A percentile compares a stretch with the other conserved stretches of the same genome.
Evolutionary conservation across 35 echinoderm and acorn worm species (phyloP).

Genomic region (Heliocidaris erythrogramma): DNA sequence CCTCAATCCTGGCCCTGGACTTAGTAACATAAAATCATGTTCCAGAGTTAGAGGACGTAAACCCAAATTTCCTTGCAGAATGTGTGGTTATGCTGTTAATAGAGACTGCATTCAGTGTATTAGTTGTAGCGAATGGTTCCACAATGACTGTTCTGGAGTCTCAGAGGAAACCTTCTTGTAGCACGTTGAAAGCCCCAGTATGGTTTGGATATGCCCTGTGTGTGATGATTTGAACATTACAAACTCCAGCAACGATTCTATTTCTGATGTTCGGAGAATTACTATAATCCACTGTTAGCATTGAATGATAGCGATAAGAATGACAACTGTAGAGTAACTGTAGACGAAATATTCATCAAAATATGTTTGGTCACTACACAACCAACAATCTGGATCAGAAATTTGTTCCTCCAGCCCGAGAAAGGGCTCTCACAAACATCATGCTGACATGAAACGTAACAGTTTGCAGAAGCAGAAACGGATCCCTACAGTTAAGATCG

Average conservation of each 20-base stretch:
- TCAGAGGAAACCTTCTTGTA: neutral
- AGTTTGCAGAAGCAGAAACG: neutral
- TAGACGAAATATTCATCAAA: no score
- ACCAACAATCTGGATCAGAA: neutral
- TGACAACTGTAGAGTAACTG: no score
- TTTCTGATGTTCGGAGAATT: neutral
- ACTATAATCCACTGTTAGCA: neutral
- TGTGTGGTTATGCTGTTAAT: slow-evolving; percentile 23
- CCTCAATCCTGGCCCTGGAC: neutral
- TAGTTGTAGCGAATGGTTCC: slow-evolving; percentile 24
- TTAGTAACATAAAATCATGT: no score
- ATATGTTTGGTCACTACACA: no score
- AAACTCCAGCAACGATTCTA: slow-evolving; percentile 6
- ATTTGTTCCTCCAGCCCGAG: neutral
- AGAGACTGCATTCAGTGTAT: slow-evolving; percentile 33
- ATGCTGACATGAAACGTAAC: neutral
- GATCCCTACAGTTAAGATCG: neutral
- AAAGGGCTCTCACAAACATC: neutral
- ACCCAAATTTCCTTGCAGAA: slow-evolving; percentile 38
- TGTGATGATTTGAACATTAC: slow-evolving; percentile 25
- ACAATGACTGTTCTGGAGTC: neutral
- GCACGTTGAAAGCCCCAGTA: neutral
- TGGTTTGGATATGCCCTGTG: slow-evolving; percentile 25
- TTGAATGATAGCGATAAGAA: neutral
- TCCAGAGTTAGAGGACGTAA: slow-evolving; percentile 15